phyloP scores from a whole-genome alignment of 2,113 vertebrate species.

The Plestiodon gilberti region DNA sequence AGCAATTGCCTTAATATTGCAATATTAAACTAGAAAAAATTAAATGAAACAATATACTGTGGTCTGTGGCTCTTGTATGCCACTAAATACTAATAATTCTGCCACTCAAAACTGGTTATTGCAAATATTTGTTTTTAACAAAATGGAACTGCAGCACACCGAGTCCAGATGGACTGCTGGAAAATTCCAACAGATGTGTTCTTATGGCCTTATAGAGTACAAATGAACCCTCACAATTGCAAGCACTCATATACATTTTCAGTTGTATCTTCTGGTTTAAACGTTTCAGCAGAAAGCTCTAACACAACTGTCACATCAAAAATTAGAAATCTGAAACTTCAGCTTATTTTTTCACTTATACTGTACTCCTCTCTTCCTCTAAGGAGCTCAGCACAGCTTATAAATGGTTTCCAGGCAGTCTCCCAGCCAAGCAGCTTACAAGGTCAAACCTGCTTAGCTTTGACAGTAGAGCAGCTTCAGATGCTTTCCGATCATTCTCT shows the following conservation, averaged over 20 bases:
- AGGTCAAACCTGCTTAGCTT: not conserved
- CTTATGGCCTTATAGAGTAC: not conserved
- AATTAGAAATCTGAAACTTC: not conserved
- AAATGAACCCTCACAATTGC: not conserved
- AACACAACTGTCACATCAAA: not conserved
- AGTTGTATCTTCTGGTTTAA: not conserved
- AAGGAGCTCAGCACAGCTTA: not conserved
- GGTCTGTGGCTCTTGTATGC: not conserved
- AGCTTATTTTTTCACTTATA: not conserved
- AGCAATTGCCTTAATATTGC: not conserved
- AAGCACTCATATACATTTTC: not conserved
- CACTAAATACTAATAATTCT: not conserved
- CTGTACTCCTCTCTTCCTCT: not conserved
- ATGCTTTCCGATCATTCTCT: not conserved
- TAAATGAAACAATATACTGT: not conserved
- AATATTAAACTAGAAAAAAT: not conserved
- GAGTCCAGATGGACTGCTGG: not conserved
- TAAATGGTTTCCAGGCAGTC: not conserved
- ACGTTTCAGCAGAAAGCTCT: not conserved
- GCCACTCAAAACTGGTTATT: not conserved
- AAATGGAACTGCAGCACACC: too few species aligned
- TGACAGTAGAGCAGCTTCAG: not conserved
- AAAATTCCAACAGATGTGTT: not conserved
- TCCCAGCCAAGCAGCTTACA: slow-evolving; percentile 11
- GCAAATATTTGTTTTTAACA: not conserved